Evolutionary conservation across 2,888 invertebrate species (phyloP).

Genomic region (Heteromyza rotundicornis): DNA sequence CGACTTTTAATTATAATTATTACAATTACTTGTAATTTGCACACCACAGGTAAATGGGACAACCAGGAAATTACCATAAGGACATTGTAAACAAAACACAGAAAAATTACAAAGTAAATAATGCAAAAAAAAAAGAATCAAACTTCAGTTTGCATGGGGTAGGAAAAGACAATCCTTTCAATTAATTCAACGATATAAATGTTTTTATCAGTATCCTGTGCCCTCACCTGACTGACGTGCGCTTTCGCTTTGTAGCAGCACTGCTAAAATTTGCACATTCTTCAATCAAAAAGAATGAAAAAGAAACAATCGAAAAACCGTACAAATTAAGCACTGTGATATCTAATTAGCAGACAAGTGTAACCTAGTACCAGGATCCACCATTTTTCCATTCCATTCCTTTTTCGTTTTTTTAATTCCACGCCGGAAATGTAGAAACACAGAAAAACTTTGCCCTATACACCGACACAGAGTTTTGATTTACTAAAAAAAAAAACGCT

Average conservation of each 20-base stretch:
- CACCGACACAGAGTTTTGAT: conserved; percentile 1
- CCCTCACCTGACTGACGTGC: not conserved
- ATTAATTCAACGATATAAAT: too few species aligned
- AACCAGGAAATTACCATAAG: too few species aligned
- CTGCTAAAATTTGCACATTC: not conserved
- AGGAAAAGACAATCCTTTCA: too few species aligned
- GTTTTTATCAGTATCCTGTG: too few species aligned
- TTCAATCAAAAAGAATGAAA: too few species aligned
- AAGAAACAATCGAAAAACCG: conserved; percentile 14
- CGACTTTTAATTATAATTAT: too few species aligned
- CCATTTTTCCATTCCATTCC: too few species aligned
- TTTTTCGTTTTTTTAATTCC: conserved; percentile 36
- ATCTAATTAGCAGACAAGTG: conserved; percentile 60
- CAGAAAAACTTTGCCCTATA: conserved; percentile 16
- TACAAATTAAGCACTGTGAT: conserved; percentile 57
- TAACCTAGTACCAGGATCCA: conserved; percentile 62
- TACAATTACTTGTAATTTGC: too few species aligned
- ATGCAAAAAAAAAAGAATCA: conserved; percentile 22
- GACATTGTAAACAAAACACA: too few species aligned
- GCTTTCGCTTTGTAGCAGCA: not conserved
- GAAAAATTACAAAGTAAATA: conserved; percentile 28
- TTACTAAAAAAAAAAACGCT: conserved; percentile 5
- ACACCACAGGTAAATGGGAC: too few species aligned
- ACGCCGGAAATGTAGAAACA: conserved; percentile 18
- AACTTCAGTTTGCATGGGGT: too few species aligned